Conservation (phyloP, 35 echinoderm and acorn worm species). For the Apostichopus japonicus region DNA sequence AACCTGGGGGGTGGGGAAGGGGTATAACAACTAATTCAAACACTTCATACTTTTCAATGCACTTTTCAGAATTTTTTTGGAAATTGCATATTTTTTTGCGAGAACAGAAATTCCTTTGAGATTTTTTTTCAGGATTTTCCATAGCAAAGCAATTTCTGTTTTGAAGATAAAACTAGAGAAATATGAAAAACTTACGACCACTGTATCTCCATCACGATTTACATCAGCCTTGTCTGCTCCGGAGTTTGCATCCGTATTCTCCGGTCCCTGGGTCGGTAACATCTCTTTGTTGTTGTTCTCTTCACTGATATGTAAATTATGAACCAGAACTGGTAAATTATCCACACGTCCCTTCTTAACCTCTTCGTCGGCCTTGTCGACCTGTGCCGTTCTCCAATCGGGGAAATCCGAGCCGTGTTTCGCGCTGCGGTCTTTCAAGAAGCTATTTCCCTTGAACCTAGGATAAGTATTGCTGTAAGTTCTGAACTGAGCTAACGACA, state of each 20-base stretch:
- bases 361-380: background rate
- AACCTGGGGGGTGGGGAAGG: no score
- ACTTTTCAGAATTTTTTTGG: no score
- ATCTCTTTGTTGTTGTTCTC: background rate
- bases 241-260: background rate
- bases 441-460: background rate
- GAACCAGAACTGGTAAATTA: constrained; percentile 11
- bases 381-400: constrained; percentile 15
- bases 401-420: constrained; percentile 49
- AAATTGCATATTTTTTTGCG: no score
- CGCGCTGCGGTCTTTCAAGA: background rate
- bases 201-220: background rate
- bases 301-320: constrained; percentile 20
- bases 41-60: no score
- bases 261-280: background rate
- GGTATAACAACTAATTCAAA: no score
- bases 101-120: no score
- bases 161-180: no score
- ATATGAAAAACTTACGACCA: background rate
- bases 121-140: no score
- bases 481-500: background rate
- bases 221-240: background rate
- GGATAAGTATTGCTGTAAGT: constrained; percentile 42
- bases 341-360: background rate
- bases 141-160: no score